Conservation (phyloP, 2,888 invertebrate genomes). For the Chironomus tentans region DNA sequence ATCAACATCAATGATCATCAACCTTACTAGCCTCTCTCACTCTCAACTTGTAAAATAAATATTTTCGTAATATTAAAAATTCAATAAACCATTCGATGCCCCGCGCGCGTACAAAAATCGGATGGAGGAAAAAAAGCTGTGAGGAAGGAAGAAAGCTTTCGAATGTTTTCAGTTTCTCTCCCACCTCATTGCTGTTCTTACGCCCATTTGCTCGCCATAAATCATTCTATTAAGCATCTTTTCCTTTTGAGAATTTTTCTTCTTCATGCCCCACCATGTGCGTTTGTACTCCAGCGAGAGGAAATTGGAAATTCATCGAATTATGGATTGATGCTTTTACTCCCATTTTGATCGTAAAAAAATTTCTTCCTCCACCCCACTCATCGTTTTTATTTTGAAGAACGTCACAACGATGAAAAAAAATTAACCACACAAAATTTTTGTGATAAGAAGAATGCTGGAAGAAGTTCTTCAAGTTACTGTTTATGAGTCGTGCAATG, state of each 20-base stretch:
- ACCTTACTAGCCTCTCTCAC: background rate
- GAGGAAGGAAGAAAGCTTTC: background rate
- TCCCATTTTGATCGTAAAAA: background rate
- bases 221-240: slow-evolving; percentile 1
- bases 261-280: no score
- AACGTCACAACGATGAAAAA: no score
- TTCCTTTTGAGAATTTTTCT: background rate
- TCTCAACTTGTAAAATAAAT: background rate
- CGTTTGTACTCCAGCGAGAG: background rate
- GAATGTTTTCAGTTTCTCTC: background rate
- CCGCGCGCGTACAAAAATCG: background rate
- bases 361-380: no score
- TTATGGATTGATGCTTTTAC: background rate
- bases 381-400: no score
- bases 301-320: background rate
- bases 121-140: no score
- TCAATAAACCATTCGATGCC: slow-evolving; percentile 3
- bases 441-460: no score
- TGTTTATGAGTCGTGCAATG: no score
- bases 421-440: no score
- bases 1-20: background rate
- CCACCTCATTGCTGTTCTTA: background rate
- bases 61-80: slow-evolving; percentile 6
- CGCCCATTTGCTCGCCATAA: background rate
- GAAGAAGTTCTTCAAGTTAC: no score